Evolutionary conservation across 2,888 invertebrate genomes (phyloP).

Genomic region (Diarsia brunnea): DNA sequence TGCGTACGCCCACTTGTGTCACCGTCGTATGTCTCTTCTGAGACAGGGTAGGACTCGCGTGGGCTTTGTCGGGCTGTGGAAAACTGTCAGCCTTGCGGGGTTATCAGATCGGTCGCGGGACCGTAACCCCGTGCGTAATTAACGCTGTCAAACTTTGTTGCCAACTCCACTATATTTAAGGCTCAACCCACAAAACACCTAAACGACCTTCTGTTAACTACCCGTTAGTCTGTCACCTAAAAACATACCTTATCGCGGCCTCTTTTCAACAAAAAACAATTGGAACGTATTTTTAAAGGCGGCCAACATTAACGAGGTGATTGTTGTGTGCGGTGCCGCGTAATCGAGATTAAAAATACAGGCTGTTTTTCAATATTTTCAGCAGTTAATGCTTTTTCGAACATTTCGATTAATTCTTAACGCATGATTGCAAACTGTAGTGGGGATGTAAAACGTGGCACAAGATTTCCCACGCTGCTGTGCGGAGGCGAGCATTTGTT

Average conservation of each 20-base stretch:
- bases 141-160: slow-evolving; percentile 55
- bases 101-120: slow-evolving; percentile 52
- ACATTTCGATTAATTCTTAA: slow-evolving; percentile 45
- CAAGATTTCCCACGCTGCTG: slow-evolving; percentile 33
- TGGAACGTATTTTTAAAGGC: slow-evolving; percentile 18
- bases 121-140: slow-evolving; percentile 53
- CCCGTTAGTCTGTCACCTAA: slow-evolving; percentile 28
- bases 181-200: slow-evolving; percentile 32
- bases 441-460: not conserved
- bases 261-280: slow-evolving; percentile 7
- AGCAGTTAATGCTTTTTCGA: slow-evolving; percentile 48
- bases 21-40: slow-evolving; percentile 9
- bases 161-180: slow-evolving; percentile 50
- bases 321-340: slow-evolving; percentile 29
- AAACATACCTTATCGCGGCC: slow-evolving; percentile 30
- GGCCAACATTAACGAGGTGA: slow-evolving; percentile 33
- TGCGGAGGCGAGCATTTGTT: slow-evolving; percentile 37
- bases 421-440: slow-evolving; percentile 6
- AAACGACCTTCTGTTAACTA: slow-evolving; percentile 50
- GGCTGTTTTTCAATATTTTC: slow-evolving; percentile 44
- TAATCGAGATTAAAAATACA: slow-evolving; percentile 50
- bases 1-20: not conserved
- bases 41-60: not conserved
- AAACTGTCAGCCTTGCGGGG: slow-evolving; percentile 42
- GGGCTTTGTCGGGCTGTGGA: slow-evolving; percentile 13